A percentile compares a stretch with the other conserved stretches of the same genome.
These are phyloP conservation scores for Incurvaria masculella DNA, from an alignment of 2,888 invertebrate genomes.

Conservation along the genomic window DNA sequence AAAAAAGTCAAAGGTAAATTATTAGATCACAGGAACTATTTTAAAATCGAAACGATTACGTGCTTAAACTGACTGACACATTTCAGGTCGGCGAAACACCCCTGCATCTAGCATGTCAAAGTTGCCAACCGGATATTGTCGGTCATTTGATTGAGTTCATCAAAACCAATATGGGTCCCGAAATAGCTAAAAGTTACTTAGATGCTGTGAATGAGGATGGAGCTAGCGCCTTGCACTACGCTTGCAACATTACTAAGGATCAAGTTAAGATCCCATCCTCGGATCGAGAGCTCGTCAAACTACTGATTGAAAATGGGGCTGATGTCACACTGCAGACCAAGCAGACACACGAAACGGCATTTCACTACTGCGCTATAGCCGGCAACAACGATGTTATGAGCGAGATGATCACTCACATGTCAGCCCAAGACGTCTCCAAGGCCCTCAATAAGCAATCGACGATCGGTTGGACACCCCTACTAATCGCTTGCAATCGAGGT, in stretches of 20 bases:
- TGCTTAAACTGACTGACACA: too few relatives aligned
- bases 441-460: conserved; percentile 93
- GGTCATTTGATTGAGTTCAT: conserved; percentile 82
- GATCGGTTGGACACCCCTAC: conserved; percentile 94
- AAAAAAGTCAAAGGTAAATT: conserved; percentile 78
- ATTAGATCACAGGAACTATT: not conserved
- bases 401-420: conserved; percentile 92
- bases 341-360: conserved; percentile 87
- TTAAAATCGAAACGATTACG: too few relatives aligned
- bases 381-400: conserved; percentile 94
- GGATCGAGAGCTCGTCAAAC: conserved; percentile 84
- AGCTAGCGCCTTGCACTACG: conserved; percentile 92
- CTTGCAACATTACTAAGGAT: conserved; percentile 83
- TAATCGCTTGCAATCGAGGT: conserved; percentile 94
- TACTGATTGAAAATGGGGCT: conserved; percentile 87
- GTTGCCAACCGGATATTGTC: conserved; percentile 82
- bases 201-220: conserved; percentile 90
- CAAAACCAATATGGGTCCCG: conserved; percentile 70
- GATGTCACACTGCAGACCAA: conserved; percentile 84
- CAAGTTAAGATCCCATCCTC: conserved; percentile 71
- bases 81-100: conserved; percentile 90
- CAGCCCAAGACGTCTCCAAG: conserved; percentile 85
- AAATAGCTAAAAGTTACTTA: conserved; percentile 78
- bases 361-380: conserved; percentile 92
- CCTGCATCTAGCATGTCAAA: conserved; percentile 88